Evolutionary conservation across 2,797 vertebrate species (phyloP), one percentile per base, ranked within the genome.

Genomic region (Hephaestus fuliginosus): DNA sequence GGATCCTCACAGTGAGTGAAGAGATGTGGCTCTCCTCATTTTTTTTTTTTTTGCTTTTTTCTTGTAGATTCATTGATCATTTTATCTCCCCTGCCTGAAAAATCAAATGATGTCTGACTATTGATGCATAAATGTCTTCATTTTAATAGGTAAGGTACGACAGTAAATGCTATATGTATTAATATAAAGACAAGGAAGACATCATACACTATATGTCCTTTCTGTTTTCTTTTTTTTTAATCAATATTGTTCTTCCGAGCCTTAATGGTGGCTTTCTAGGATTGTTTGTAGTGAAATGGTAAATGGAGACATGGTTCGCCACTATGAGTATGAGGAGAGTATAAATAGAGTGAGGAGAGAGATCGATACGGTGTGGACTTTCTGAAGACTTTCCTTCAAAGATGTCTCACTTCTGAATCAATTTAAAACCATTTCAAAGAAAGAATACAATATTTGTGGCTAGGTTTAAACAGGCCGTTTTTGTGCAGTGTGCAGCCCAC

Each of bases 391-490:
- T 63, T 52, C 25, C 44, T 28, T 66, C 30, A 62, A 53, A 65
- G 0, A 64, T 9, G 22, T 25, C 44, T 75, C n/a, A 18, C 39
- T 51, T 17, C 25, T 70, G 10, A 79, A 66, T 78, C 18, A 44
- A 43, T 69, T 70, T 33, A 1, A 70, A 22, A 61, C 25, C 15
- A 41, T 28, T 55, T 68, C 44, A n/a, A 51, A 46, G 33, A 66
- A 72, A 30, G 6, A 25, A 53, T 9, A 25, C 5, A 20, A 62
- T 55, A 10, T 55, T 7, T 57, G 49, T 0, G 33, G 7, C 13
- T 39, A 1, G 39, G 25, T 25, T 53, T 25, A 43, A 56, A 4
- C 1, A 14, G 53, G 20, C 22, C 25, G 11, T 41, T 56, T 78
- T 51, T 63, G 28, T 44, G 41, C 51, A 33, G 63, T 20, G 12